Conservation (phyloP, 2,797 vertebrate species). For the Danio aesculapii region DNA sequence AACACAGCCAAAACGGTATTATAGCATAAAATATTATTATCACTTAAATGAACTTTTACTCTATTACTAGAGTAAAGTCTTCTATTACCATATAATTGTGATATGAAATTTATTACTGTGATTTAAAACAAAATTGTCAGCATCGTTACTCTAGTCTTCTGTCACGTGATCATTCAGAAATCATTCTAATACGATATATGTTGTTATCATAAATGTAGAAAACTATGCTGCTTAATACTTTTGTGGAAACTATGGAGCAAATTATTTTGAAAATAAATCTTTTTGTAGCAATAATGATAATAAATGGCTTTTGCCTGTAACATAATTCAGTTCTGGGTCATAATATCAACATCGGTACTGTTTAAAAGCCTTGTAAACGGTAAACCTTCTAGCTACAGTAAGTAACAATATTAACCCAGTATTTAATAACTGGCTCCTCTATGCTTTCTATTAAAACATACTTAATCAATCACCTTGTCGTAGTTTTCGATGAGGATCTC, state of each 20-base stretch:
- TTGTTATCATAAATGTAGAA: background rate
- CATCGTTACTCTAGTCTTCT: background rate
- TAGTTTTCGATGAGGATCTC: slow-evolving; percentile 98
- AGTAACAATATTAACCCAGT: background rate
- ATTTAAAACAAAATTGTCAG: too few relatives aligned
- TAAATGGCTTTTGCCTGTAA: background rate
- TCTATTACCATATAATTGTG: too few relatives aligned
- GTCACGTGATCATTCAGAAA: background rate
- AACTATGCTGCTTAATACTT: background rate
- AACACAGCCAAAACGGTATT: background rate
- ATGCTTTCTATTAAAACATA: slow-evolving; percentile 31
- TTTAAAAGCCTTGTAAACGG: background rate
- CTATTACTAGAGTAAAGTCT: too few relatives aligned
- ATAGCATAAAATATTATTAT: background rate
- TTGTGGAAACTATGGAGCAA: background rate
- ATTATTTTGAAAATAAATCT: too few relatives aligned
- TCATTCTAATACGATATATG: background rate
- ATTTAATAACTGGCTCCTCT: slow-evolving; percentile 45
- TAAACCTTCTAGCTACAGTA: too few relatives aligned
- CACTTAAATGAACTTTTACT: background rate
- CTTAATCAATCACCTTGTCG: slow-evolving; percentile 50
- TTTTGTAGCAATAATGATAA: too few relatives aligned
- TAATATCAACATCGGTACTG: background rate
- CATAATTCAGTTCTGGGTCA: background rate
- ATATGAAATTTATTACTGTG: too few relatives aligned